These are phyloP conservation scores for Anoplolepis gracilipes DNA, from an alignment of 1,140 invertebrate genomes.

Conservation along the genomic window DNA sequence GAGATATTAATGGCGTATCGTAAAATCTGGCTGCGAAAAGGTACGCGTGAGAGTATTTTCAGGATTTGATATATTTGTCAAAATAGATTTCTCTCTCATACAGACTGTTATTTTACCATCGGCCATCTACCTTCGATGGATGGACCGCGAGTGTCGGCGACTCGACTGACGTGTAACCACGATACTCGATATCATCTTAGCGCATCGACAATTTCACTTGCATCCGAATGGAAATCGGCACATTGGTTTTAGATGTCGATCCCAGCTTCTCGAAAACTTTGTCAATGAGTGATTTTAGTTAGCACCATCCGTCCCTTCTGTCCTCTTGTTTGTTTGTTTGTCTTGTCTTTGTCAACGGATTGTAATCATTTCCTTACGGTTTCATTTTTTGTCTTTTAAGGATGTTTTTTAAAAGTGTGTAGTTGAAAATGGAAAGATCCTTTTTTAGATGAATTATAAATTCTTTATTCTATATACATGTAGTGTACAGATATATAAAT, in stretches of 20 bases:
- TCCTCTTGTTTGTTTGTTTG: no score
- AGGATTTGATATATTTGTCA: conserved; percentile 35
- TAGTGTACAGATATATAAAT: no score
- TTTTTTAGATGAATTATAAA: neutral
- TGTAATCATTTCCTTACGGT: neutral
- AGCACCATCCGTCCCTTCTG: neutral
- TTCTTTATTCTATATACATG: neutral
- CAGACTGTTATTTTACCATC: conserved; percentile 12
- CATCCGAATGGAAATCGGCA: conserved; percentile 50
- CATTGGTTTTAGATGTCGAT: conserved; percentile 46
- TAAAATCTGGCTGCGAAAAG: neutral
- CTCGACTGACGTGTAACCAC: conserved; percentile 59
- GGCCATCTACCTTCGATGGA: conserved; percentile 23
- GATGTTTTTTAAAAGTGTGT: neutral
- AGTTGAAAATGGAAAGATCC: neutral
- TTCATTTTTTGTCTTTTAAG: neutral
- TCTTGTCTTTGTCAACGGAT: no score
- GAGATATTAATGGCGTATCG: conserved; percentile 11
- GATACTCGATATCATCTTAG: conserved; percentile 59
- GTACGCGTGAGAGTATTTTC: conserved; percentile 10
- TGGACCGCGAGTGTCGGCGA: conserved; percentile 47
- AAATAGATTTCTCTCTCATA: neutral
- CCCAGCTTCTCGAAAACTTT: conserved; percentile 11
- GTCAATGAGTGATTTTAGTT: conserved; percentile 3
- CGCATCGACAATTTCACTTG: conserved; percentile 56